Conservation (phyloP, 2,113 vertebrate genomes). For the Pteruthius melanotis region DNA sequence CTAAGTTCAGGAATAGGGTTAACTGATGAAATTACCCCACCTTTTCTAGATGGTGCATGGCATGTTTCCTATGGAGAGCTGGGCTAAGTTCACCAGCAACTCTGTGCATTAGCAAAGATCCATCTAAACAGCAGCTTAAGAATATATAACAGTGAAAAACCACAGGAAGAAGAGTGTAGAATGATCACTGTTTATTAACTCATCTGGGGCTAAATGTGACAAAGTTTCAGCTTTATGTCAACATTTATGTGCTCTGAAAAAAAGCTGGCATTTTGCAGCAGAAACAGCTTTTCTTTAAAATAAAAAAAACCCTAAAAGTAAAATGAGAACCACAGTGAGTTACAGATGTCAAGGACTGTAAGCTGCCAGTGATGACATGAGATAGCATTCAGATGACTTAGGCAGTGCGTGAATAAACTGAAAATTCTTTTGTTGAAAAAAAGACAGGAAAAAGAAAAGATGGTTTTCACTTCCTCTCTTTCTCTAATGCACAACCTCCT, state of each 20-base stretch:
- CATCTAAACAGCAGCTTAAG: not conserved
- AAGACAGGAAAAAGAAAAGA: not conserved
- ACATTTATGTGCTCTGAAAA: not conserved
- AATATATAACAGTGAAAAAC: not conserved
- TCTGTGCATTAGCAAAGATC: not conserved
- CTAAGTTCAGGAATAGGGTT: not conserved
- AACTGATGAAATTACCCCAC: not conserved
- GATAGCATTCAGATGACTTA: not conserved
- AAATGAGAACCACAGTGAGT: conserved; percentile 8
- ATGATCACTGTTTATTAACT: not conserved
- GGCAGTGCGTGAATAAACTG: not conserved
- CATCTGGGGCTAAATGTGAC: not conserved
- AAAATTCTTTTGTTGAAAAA: not conserved
- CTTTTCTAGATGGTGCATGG: not conserved
- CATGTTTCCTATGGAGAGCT: not conserved
- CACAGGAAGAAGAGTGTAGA: not conserved
- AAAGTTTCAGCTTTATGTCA: not conserved
- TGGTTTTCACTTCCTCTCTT: not conserved
- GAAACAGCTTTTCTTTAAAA: not conserved
- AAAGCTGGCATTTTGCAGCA: not conserved
- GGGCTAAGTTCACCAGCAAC: not conserved
- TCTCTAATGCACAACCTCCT: not conserved
- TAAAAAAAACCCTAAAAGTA: not conserved
- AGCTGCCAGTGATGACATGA: not conserved
- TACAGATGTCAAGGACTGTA: not conserved